Base-by-base conservation (phyloP, 2,888 invertebrate genomes). In the Cataglyphis albicans region DNA sequence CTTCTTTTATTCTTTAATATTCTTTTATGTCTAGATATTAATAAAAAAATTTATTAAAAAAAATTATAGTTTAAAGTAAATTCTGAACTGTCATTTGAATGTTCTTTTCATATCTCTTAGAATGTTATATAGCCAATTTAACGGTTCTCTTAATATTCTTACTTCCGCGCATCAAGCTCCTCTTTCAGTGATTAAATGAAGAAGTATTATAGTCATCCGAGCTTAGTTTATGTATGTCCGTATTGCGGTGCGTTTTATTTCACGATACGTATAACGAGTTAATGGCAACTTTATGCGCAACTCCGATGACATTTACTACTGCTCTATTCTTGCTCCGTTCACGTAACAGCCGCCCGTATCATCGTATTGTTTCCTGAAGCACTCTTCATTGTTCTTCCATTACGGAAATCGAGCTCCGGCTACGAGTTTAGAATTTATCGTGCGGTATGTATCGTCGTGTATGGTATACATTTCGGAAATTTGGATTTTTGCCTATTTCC, bases 401-500 rank as follows among this genome's bases (percentile, higher is more conserved):
- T 82, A 76, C 83, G 75, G 80, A 83, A 73, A 84, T 84, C 83
- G 83, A 83, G 59, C 70, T 83, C 67, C 41, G 38, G 64, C 57
- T 72, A 67, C 59, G 65, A 82, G 70, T 64, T 73, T 48, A 55
- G 55, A 83, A 84, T 78, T 83, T 83, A 82, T 78, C 52, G 38
- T 57, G 32, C 41, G 55, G 32, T 59, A 74, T 68, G 55, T 80
- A 59, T 4, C 67, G 52, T 3, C 35, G 21, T 70, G 52, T 64
- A 64, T 82, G 70, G 81, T 70, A 84, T 61, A 59, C 48, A 75
- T 84, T 85, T 86, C 75, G 76, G 83, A 90, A 91, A 87, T 91
- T 91, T 91, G 90, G 86, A 91, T 90, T 90, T 90, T 87, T 89
- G 88, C 89, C 89, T 87, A 83, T 86, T 89, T 87, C 81, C 89